phyloP scores from a whole-genome alignment of 2,797 vertebrate genomes.

The Buceros bicornis region DNA sequence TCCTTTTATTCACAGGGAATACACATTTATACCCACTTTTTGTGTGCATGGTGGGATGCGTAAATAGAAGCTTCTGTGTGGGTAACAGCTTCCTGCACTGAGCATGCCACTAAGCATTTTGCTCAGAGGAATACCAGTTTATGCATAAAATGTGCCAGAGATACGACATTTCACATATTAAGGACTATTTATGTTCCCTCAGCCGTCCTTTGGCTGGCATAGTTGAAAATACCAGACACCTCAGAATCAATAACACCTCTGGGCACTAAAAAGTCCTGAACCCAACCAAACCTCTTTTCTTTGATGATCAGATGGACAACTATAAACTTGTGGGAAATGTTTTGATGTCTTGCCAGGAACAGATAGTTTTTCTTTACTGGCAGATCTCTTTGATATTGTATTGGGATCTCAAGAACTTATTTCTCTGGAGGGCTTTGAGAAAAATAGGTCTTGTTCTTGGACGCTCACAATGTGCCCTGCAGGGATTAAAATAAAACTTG shows the following conservation, averaged over 20 bases:
- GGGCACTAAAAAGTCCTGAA: conserved; percentile 19
- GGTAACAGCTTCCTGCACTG: not conserved
- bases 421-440: conserved; percentile 32
- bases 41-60: not conserved
- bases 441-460: conserved; percentile 51
- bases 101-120: not conserved
- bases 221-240: not conserved
- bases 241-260: conserved; percentile 48
- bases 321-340: conserved; percentile 57
- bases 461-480: conserved; percentile 28
- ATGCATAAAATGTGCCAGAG: not conserved
- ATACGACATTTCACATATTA: not conserved
- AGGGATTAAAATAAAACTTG: conserved; percentile 69
- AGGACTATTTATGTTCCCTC: not conserved
- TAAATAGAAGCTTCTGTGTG: not conserved
- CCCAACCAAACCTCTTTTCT: conserved; percentile 14
- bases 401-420: conserved; percentile 50
- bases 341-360: conserved; percentile 62
- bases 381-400: conserved; percentile 67
- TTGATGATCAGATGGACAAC: conserved; percentile 46
- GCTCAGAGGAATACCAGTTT: not conserved
- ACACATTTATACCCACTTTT: not conserved
- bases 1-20: not conserved
- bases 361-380: conserved; percentile 65
- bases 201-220: conserved; percentile 7